Base-by-base conservation (phyloP, 2,113 vertebrate species). In the Hyaena hyaena region DNA sequence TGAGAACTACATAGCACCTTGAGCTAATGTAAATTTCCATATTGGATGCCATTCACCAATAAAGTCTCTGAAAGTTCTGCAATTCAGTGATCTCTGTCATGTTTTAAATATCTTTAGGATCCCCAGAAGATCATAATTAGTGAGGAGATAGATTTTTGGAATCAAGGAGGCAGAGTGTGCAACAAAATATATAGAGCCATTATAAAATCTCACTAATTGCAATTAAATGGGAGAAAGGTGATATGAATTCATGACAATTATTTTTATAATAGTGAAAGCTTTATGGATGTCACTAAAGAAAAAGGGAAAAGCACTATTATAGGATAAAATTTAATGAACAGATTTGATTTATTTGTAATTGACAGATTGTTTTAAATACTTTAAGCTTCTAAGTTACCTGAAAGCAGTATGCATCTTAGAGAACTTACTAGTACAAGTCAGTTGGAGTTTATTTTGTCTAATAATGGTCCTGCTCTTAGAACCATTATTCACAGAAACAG, bases 351-450 rank as follows among this genome's bases (percentile, higher is more conserved):
- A 43, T 84, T 81, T 94, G 77, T 61, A 93, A 73, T 43, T 80
- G 76, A 69, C 28, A 73, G 53, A 66, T 23, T 93, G 24, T 80
- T 96, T 97, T 58, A 93, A 93, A 82, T 55, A 88, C 26, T 28
- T 92, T 28, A 86, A 76, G 10, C 50, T 79, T 90, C 83, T 50
- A 53, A 68, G 86, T 63, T 79, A 45, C 4, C 28, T 55, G 50
- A 65, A 90, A 66, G 53, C 73, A 74, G 23, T 19, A 39, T 80
- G 50, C 48, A 50, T 26, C 15, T 69, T 65, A 35, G 21, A 89
- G 39, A 65, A 50, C 17, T 93, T 89, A 65, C 50, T 66, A 28
- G 26, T 65, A 65, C 33, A 71, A 86, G 15, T 50, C 74, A 65
- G 28, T 9, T 90, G 69, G 31, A 33, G 12, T 43, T 39, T 21